Evolutionary conservation across 2,797 vertebrate species (phyloP), one percentile per base, ranked within the genome.

Genomic region (Podarcis lilfordi): DNA sequence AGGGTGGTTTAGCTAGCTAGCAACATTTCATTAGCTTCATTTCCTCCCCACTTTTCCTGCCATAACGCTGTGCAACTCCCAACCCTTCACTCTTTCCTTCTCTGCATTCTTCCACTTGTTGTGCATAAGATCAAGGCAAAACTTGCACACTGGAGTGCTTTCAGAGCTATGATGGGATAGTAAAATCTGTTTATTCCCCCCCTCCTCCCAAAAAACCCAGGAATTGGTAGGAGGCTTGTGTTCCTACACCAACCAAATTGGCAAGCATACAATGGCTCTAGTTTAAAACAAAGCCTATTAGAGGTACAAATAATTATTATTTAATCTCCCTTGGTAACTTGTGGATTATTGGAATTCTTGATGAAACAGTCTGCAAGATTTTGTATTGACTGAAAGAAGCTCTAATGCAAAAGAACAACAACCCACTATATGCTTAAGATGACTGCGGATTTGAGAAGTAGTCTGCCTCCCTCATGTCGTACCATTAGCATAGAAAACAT

Each of bases 401-500:
- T 80, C 4, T 1, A 76, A 5, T 91, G 61, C 43, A 64, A 75
- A 10, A 81, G 43, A 85, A 55, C 13, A 55, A 15, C 50, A 55
- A 55, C 50, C 83, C 69, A 6, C 10, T 50, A 1, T 68, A 61
- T 86, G 50, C 86, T 96, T 95, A 94, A 93, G 2, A 17, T 89
- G 86, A 95, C 90, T 92, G 91, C 96, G 93, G 95, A 95, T 95
- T 94, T 95, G 94, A 86, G 92, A 96, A 95, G 66, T 83, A 89
- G 91, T 1, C 91, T 88, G 72, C 91, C 84, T 35, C 94, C 93
- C 95, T 95, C 94, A 96, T 94, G 88, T 32, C 84, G 29, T 69
- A 61, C 91, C 90, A 84, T 96, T 96, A 96, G 94, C 92, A 94
- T 81, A 93, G 91, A 93, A 89, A 96, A 95, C 97, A 93, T 94